Conservation (phyloP, 2,888 invertebrate genomes). For the Plebejus anna region DNA sequence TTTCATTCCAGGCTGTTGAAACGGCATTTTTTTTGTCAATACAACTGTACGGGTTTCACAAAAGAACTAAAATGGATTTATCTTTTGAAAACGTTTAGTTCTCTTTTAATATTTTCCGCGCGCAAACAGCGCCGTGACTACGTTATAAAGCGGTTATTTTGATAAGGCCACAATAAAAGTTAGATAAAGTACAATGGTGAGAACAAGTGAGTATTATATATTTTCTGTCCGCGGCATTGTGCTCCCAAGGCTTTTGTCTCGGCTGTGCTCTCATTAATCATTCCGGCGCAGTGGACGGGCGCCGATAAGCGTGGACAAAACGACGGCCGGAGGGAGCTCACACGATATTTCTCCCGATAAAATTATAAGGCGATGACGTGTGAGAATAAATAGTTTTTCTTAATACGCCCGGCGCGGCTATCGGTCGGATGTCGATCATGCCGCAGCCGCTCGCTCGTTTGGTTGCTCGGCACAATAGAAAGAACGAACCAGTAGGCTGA, state of each 20-base stretch:
- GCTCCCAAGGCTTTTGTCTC: constrained; percentile 39
- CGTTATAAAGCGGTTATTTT: constrained; percentile 30
- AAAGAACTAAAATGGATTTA: constrained; percentile 11
- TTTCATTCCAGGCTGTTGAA: neutral
- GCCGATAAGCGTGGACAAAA: constrained; percentile 39
- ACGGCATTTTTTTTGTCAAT: constrained; percentile 12
- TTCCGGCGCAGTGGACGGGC: constrained; percentile 40
- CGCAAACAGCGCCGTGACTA: constrained; percentile 17
- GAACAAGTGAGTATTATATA: constrained; percentile 38
- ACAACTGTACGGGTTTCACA: constrained; percentile 1
- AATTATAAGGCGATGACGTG: constrained; percentile 36
- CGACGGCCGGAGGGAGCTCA: constrained; percentile 36
- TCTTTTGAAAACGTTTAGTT: constrained; percentile 17
- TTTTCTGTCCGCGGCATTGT: constrained; percentile 39
- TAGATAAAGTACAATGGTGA: constrained; percentile 36
- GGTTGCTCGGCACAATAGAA: too few species aligned
- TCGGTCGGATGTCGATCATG: constrained; percentile 30
- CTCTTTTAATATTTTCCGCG: constrained; percentile 12
- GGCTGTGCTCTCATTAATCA: constrained; percentile 39
- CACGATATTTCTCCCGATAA: constrained; percentile 32
- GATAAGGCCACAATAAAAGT: constrained; percentile 37
- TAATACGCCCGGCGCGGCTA: constrained; percentile 33
- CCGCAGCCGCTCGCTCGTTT: constrained; percentile 5
- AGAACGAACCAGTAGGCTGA: too few species aligned
- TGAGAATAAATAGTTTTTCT: constrained; percentile 39